Percentiles rank a stretch among this genome's conserved stretches.
Evolutionary conservation across 2,113 vertebrate species (phyloP).

Genomic region (Ictidomys tridecemlineatus): DNA sequence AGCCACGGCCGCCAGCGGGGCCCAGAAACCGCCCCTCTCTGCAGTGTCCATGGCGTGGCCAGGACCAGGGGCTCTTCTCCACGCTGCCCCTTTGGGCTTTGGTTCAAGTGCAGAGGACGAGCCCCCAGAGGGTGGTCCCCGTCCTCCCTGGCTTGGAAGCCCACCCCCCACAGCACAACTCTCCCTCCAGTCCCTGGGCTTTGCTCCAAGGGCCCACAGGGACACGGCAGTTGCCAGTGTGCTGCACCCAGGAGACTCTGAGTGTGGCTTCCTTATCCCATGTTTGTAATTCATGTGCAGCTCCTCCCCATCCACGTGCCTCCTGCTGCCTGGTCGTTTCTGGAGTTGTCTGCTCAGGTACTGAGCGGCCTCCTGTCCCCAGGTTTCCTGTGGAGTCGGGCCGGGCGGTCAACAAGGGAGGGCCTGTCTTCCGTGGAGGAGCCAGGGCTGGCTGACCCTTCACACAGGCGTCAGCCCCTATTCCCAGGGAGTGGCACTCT

Average conservation of each 20-base stretch:
- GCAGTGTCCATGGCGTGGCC: accelerated
- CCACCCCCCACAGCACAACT: neutral
- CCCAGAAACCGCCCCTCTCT: neutral
- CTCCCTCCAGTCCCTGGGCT: neutral
- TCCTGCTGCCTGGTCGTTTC: neutral
- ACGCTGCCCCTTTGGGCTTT: neutral
- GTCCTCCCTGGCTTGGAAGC: neutral
- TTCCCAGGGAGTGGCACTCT: too few relatives aligned
- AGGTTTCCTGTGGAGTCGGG: neutral
- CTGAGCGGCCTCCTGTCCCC: neutral
- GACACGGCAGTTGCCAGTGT: neutral
- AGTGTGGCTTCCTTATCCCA: neutral
- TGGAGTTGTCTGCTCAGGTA: too few relatives aligned
- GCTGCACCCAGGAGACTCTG: neutral
- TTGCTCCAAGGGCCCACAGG: neutral
- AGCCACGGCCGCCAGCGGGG: neutral
- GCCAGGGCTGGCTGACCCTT: neutral
- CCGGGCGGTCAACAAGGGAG: neutral
- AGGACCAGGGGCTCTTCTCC: neutral
- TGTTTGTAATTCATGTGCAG: neutral
- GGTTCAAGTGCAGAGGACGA: neutral
- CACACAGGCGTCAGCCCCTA: accelerated
- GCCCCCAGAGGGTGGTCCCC: neutral
- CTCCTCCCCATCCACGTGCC: neutral
- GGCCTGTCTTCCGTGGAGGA: neutral